phyloP scores from a whole-genome alignment of 2,113 vertebrate species.

The Panthera uncia region DNA sequence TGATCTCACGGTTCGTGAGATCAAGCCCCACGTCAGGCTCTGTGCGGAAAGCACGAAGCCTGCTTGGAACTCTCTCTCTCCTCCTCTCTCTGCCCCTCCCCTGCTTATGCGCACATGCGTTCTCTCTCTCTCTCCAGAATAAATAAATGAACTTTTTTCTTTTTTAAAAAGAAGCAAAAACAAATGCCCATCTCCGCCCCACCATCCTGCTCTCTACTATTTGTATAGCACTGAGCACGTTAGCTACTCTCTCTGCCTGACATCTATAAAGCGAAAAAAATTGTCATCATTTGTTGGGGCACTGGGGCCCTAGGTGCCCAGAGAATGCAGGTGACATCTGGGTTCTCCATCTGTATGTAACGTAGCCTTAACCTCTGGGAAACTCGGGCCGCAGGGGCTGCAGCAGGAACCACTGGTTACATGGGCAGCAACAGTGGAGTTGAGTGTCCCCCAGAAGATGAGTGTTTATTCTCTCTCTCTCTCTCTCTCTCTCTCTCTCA shows the following conservation, averaged over 20 bases:
- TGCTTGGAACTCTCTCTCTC: too few relatives aligned
- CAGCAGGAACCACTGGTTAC: neutral
- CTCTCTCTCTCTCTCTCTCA: too few relatives aligned
- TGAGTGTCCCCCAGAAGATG: neutral
- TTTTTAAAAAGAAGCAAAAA: neutral
- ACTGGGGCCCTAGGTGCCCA: neutral
- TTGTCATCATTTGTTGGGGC: neutral
- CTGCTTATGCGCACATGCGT: too few relatives aligned
- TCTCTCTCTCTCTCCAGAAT: too few relatives aligned
- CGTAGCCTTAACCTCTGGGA: neutral
- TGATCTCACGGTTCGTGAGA: too few relatives aligned
- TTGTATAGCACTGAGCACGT: neutral
- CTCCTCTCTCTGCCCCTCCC: too few relatives aligned
- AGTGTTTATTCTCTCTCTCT: too few relatives aligned
- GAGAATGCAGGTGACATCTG: neutral
- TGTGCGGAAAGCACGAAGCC: too few relatives aligned
- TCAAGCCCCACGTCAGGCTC: too few relatives aligned
- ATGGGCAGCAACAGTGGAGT: accelerated
- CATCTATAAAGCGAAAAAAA: neutral
- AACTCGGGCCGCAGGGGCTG: neutral
- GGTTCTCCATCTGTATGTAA: neutral
- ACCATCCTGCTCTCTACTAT: neutral
- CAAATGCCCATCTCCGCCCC: neutral
- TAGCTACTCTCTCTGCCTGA: neutral
- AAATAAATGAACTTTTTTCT: too few relatives aligned